Evolutionary conservation across 2,797 vertebrate genomes (phyloP), one percentile per base, ranked within the genome.

Genomic region (Limnodromus scolopaceus): DNA sequence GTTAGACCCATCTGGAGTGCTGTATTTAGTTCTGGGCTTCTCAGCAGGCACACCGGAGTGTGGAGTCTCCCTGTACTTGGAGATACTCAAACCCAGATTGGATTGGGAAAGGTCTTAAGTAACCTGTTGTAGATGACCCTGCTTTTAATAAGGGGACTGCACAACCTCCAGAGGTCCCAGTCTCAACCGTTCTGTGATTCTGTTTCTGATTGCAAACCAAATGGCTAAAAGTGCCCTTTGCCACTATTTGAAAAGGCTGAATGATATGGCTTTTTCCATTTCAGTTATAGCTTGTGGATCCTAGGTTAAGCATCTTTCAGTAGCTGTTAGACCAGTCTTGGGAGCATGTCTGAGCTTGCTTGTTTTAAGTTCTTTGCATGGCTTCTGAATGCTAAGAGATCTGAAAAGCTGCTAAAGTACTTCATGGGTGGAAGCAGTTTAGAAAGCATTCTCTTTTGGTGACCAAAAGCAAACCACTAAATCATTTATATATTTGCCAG

Each of bases 251-350:
- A 24, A 36, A 58, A 83, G 24, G 30, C 38, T 64, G 69, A 79
- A 65, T 64, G 78, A 78, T 84, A 13, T 2, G 1, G 23, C 25
- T 72, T 20, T 70, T 66, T 36, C 25, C 36, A 28, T 36, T 80
- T 78, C 65, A 46, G 10, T 3, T 61, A 30, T 16, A 60, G n/a
- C 14, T 86, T 34, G 36, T 41, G 36, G 46, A 75, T 92, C 34
- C 30, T 30, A 23, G 18, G 13, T 79, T 22, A 55, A 86, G 69
- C 51, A 41, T 61, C 70, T 87, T 66, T 75, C 43, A 28, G 63
- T 54, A 88, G 91, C 55, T 93, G 83, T 90, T 82, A 74, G 58
- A 95, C 91, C 83, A 87, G 94, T 93, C 89, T 18, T 36, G 36
- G 60, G 48, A 63, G 27, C 95, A 43, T 69, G 91, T 94, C 68